phyloP scores from a whole-genome alignment of 1,140 invertebrate genomes.

The Lepeophtheirus salmonis region DNA sequence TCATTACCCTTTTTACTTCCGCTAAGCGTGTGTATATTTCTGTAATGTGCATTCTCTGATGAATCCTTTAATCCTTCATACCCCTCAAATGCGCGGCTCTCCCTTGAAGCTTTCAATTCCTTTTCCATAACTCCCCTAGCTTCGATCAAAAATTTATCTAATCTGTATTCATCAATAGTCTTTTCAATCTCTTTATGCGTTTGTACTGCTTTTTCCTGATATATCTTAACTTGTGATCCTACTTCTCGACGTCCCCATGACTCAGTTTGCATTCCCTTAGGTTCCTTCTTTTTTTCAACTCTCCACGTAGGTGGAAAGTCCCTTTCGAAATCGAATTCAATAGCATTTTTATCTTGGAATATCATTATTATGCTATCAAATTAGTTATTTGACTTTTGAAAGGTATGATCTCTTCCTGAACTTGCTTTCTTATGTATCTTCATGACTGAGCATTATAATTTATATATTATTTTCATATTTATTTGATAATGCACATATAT shows the following conservation, averaged over 20 bases:
- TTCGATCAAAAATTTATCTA: slow-evolving; percentile 6
- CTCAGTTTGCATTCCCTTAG: not conserved
- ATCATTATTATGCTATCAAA: not conserved
- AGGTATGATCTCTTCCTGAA: not conserved
- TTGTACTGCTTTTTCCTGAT: not conserved
- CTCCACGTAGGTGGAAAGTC: not conserved
- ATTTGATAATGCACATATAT: too few species aligned
- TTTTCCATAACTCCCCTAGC: not conserved
- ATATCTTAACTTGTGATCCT: not conserved
- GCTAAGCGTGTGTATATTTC: slow-evolving; percentile 12
- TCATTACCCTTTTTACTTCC: not conserved
- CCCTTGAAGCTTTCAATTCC: slow-evolving; percentile 9
- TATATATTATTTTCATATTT: too few species aligned
- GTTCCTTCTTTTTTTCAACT: too few species aligned
- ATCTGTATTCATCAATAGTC: not conserved
- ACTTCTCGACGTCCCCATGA: not conserved
- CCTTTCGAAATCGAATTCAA: not conserved
- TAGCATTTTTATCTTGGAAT: not conserved
- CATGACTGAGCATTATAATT: too few species aligned
- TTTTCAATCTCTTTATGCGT: not conserved
- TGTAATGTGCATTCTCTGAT: not conserved
- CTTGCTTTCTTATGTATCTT: not conserved
- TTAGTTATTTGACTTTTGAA: not conserved
- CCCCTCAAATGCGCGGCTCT: slow-evolving; percentile 16
- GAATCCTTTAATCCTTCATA: slow-evolving; percentile 12